Evolutionary conservation across 2,888 invertebrate species (phyloP).

Genomic region (Mimumesa dahlbomi): DNA sequence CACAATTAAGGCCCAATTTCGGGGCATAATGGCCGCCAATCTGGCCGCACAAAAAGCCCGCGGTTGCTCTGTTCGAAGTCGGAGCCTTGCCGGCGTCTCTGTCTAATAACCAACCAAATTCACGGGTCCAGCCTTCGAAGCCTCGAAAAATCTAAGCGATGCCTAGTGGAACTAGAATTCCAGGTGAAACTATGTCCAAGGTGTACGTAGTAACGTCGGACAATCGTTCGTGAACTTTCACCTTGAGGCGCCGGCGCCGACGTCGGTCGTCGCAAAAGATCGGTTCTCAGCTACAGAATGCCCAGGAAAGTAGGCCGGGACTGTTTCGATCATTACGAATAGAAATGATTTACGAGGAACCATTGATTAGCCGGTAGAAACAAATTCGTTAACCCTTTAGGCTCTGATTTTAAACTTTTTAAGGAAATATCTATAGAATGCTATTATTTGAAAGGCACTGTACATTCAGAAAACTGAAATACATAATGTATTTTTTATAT

Average conservation of each 20-base stretch:
- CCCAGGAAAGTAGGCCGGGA: conserved; percentile 14
- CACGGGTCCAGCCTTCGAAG: conserved; percentile 56
- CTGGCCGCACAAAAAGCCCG: conserved; percentile 73
- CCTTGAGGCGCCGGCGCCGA: conserved; percentile 24
- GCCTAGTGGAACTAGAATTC: conserved; percentile 29
- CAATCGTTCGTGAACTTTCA: conserved; percentile 40
- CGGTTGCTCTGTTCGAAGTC: conserved; percentile 48
- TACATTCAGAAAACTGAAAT: too few relatives aligned
- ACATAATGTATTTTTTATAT: too few relatives aligned
- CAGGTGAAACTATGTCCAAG: conserved; percentile 18
- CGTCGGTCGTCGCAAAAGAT: conserved; percentile 1
- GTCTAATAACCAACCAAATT: conserved; percentile 74
- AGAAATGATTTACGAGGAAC: background rate
- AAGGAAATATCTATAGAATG: too few relatives aligned
- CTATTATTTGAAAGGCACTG: too few relatives aligned
- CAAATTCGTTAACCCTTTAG: background rate
- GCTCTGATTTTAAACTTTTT: too few relatives aligned
- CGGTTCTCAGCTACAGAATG: background rate
- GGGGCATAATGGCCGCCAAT: conserved; percentile 77
- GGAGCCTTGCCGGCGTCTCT: conserved; percentile 68
- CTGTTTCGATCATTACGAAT: background rate
- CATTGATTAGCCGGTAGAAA: background rate
- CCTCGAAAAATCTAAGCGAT: conserved; percentile 36
- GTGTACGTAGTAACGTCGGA: conserved; percentile 20
- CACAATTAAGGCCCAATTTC: conserved; percentile 79